phyloP scores from a whole-genome alignment of 2,888 invertebrate genomes.

The Sericinus montela region DNA sequence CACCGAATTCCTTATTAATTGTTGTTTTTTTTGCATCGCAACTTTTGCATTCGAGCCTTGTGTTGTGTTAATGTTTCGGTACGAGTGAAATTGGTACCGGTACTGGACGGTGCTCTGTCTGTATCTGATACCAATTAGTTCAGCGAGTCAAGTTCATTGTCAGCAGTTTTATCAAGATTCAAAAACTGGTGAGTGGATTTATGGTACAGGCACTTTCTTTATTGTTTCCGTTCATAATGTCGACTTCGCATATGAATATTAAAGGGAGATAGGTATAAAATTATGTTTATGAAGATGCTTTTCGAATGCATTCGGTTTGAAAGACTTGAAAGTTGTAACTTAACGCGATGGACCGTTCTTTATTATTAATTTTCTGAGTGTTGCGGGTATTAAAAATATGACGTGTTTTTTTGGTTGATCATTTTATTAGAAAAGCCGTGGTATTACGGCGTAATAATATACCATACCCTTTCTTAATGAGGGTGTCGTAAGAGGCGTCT shows the following conservation, averaged over 20 bases:
- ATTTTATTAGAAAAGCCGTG: too few species aligned
- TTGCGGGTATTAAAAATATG: neutral
- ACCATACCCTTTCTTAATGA: too few species aligned
- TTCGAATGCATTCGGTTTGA: constrained; percentile 1
- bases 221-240: constrained; percentile 37
- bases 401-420: too few species aligned
- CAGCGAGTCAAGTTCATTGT: constrained; percentile 57
- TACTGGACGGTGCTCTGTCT: constrained; percentile 33
- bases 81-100: constrained; percentile 54
- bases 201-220: constrained; percentile 37
- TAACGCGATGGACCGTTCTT: constrained; percentile 2
- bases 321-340: constrained; percentile 17
- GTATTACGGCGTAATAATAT: too few species aligned
- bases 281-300: constrained; percentile 6
- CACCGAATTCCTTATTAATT: constrained; percentile 6
- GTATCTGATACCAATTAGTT: constrained; percentile 47
- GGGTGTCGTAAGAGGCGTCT: too few species aligned
- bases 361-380: neutral
- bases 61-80: constrained; percentile 38
- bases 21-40: constrained; percentile 37
- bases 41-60: constrained; percentile 41
- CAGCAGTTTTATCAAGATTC: constrained; percentile 56
- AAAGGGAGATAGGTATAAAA: neutral
- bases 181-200: constrained; percentile 58
- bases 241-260: constrained; percentile 2